These are phyloP conservation scores for Lobophora halterata DNA, from an alignment of 2,888 invertebrate genomes.

Conservation along the genomic window DNA sequence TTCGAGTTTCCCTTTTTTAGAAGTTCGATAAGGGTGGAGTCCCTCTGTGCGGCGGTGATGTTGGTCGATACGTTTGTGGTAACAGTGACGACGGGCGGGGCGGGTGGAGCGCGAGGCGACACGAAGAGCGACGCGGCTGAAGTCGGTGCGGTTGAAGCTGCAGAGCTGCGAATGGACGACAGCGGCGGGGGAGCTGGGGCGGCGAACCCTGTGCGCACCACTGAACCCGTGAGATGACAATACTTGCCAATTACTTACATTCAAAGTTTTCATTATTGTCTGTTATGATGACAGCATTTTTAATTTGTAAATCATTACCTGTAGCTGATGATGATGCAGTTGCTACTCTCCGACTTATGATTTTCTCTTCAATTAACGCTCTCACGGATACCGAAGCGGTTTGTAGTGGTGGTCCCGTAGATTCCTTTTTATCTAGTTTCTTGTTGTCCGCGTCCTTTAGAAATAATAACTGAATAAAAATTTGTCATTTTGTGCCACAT, in stretches of 20 bases:
- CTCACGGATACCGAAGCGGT: constrained; percentile 95
- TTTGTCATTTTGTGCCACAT: background rate
- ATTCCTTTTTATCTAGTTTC: constrained; percentile 92
- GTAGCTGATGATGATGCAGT: constrained; percentile 47
- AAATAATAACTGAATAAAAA: constrained; percentile 8
- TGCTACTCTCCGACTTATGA: constrained; percentile 91
- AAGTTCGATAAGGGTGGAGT: constrained; percentile 89
- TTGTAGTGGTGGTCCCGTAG: constrained; percentile 90
- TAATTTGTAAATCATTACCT: constrained; percentile 36
- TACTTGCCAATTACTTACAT: constrained; percentile 39
- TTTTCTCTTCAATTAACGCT: constrained; percentile 95
- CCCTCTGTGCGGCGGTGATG: constrained; percentile 77
- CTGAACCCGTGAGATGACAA: constrained; percentile 46
- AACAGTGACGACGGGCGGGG: constrained; percentile 60
- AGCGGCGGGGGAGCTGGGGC: constrained; percentile 72
- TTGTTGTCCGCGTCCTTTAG: constrained; percentile 89
- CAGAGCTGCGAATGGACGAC: constrained; percentile 57
- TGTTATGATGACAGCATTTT: background rate
- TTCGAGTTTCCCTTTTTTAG: constrained; percentile 85
- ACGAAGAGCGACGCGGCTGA: constrained; percentile 71
- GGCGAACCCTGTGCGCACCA: constrained; percentile 62
- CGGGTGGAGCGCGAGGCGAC: constrained; percentile 70
- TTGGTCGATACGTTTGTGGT: constrained; percentile 54
- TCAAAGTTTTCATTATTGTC: background rate
- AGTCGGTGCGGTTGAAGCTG: constrained; percentile 62